Evolutionary conservation across 2,888 invertebrate species (phyloP).

Genomic region (Xanthia togata): DNA sequence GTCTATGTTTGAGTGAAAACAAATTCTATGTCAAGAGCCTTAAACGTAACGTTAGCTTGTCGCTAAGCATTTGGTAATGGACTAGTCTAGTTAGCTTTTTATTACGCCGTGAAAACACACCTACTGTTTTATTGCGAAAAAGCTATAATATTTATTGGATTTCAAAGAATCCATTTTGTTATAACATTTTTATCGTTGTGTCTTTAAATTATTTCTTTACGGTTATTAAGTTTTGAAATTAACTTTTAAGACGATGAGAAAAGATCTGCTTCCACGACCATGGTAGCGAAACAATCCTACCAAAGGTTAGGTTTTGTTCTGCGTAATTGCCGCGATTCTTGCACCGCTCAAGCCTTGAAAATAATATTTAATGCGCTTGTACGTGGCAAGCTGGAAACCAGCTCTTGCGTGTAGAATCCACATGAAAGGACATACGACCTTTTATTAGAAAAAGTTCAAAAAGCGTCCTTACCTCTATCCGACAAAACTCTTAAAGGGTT

Average conservation of each 20-base stretch:
- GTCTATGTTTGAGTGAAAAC: slow-evolving; percentile 26
- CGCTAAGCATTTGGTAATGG: slow-evolving; percentile 56
- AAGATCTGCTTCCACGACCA: no score
- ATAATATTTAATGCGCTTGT: no score
- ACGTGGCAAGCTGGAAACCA: no score
- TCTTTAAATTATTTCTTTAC: slow-evolving; percentile 14
- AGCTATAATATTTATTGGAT: slow-evolving; percentile 35
- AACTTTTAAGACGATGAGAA: not conserved
- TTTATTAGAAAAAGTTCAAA: no score
- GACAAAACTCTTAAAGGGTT: no score
- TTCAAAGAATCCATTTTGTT: slow-evolving; percentile 43
- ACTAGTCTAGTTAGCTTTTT: slow-evolving; percentile 54
- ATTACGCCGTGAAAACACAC: slow-evolving; percentile 46
- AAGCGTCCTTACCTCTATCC: no score
- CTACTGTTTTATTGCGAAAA: slow-evolving; percentile 45
- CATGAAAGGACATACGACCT: no score
- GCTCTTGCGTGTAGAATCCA: no score
- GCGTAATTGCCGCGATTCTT: no score
- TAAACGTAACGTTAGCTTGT: slow-evolving; percentile 34
- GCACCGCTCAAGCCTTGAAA: no score
- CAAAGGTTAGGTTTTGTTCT: no score
- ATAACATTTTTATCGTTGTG: slow-evolving; percentile 13
- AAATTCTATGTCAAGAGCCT: slow-evolving; percentile 55
- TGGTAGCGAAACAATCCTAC: no score
- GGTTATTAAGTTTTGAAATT: not conserved